Evolutionary conservation across 1,140 invertebrate species (phyloP), one percentile per base, ranked within the genome.

Genomic region (Telenomus remus): DNA sequence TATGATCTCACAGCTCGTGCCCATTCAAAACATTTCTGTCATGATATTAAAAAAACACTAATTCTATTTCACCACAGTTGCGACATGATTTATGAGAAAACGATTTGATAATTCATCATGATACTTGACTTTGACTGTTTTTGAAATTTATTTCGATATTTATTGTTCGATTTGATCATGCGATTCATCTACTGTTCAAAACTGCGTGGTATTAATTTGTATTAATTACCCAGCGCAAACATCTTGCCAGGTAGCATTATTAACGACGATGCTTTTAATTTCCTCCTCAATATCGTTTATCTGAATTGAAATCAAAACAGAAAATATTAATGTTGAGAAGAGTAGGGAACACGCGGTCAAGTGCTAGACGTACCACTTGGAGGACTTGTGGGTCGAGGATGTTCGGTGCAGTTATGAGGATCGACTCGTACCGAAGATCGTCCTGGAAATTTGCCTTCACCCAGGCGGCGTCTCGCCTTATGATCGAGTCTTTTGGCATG

Each of bases 381-480:
- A 89, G 76, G 43, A 89, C 81, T 74, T 86, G 76, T 4, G 85
- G 85, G 9, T 85, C 80, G 39, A 89, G 71, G 11, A 89, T 78
- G 65, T 89, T 88, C 12, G 88, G 84, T 0, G 87, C 88, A 8
- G 81, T 85, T n/a, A 89, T 55, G 55, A 89, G 85, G 51, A 89
- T 84, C 72, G 81, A 86, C 59, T 88, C 86, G 63, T 85, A 87
- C 66, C 82, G 82, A 42, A 88, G 78, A 65, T 88, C 85, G 60
- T 89, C 83, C 12, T 75, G 80, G 71, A 89, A 89, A 64, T 88
- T 69, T 48, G 81, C 69, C 43, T 81, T 78, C 15, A 88, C 85
- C 87, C 88, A 89, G 1, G 35, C 16, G 0, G 86, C 86, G 34
- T 88, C 82, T 10, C 55, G 13, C 5, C 87, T 82, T n/a, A 88